These are phyloP conservation scores for Antedon mediterranea DNA, from an alignment of 53 echinoderm and acorn worm species.

Conservation along the genomic window DNA sequence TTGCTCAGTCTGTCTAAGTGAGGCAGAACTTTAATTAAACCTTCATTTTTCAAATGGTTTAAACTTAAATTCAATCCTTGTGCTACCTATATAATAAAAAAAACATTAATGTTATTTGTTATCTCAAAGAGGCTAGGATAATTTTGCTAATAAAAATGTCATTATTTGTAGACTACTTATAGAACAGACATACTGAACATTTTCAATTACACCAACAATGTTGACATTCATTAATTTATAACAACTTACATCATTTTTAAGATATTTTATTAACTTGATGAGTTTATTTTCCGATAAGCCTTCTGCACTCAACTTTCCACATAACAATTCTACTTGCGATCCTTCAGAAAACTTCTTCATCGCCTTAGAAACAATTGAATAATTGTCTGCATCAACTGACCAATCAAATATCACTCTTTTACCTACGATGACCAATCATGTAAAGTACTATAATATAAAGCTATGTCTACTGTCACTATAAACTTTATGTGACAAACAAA, in stretches of 20 bases:
- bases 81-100: background rate
- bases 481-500: too few species aligned
- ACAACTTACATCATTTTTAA: background rate
- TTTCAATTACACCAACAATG: too few species aligned
- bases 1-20: background rate
- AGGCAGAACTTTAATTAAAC: background rate
- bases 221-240: too few species aligned
- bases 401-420: background rate
- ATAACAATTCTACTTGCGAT: background rate
- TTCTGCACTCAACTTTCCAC: background rate
- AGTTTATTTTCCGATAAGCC: background rate
- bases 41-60: background rate
- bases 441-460: too few species aligned
- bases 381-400: background rate
- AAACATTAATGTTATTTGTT: background rate
- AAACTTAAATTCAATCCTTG: background rate
- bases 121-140: too few species aligned
- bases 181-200: too few species aligned
- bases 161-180: too few species aligned
- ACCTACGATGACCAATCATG: too few species aligned
- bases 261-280: background rate
- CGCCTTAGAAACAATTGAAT: background rate
- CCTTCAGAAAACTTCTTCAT: background rate
- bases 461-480: too few species aligned
- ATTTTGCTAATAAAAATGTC: too few species aligned